A percentile compares a stretch with the other conserved stretches of the same genome.
Evolutionary conservation across 1,140 invertebrate species (phyloP).

Genomic region (Reticulitermes speratus): DNA sequence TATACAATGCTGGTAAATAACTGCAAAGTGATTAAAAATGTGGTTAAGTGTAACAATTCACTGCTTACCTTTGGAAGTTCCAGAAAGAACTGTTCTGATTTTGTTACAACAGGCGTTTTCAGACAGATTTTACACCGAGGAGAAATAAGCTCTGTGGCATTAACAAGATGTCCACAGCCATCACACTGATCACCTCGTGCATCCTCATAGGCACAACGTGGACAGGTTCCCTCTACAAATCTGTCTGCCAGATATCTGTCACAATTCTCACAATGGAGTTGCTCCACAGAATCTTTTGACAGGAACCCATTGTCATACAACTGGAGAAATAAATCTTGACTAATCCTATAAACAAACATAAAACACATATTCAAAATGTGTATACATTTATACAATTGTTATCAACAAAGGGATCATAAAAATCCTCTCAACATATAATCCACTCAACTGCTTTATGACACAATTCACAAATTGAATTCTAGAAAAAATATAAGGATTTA

Average conservation of each 20-base stretch:
- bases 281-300: constrained; percentile 81
- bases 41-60: too few relatives aligned
- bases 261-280: constrained; percentile 88
- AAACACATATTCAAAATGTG: not conserved
- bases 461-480: too few relatives aligned
- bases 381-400: too few relatives aligned
- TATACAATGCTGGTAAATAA: too few relatives aligned
- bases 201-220: constrained; percentile 88
- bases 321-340: constrained; percentile 80
- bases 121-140: constrained; percentile 93
- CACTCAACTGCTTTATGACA: too few relatives aligned
- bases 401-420: too few relatives aligned
- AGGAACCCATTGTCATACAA: constrained; percentile 85
- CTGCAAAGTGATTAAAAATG: too few relatives aligned
- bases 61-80: constrained; percentile 80
- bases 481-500: too few relatives aligned
- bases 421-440: too few relatives aligned
- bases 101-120: constrained; percentile 67
- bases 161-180: constrained; percentile 94
- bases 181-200: constrained; percentile 99
- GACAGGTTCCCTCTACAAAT: constrained; percentile 98
- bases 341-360: constrained; percentile 14
- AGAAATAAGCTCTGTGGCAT: constrained; percentile 86
- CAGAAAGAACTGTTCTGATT: constrained; percentile 90
- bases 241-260: constrained; percentile 74